phyloP scores from a whole-genome alignment of 2,797 vertebrate species.

The Phrynocephalus vlangalii region DNA sequence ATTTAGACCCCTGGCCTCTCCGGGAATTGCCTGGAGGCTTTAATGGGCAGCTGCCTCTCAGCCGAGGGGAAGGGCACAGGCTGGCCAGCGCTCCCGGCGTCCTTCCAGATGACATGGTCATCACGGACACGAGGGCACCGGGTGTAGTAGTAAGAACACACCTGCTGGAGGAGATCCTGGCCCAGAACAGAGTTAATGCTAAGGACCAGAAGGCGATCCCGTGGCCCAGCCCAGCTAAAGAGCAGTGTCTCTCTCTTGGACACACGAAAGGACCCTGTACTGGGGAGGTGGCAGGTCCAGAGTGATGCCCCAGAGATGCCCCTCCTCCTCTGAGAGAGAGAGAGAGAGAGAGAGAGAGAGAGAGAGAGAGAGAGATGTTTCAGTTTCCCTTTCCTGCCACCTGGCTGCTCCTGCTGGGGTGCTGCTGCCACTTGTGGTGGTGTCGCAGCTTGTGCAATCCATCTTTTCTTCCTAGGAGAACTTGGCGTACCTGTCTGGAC shows the following conservation, averaged over 20 bases:
- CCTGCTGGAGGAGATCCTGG: slow-evolving; percentile 25
- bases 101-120: not conserved
- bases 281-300: too few species aligned
- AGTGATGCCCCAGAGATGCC: too few species aligned
- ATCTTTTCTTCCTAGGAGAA: not conserved
- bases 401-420: too few species aligned
- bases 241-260: too few species aligned
- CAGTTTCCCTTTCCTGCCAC: not conserved
- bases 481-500: not conserved
- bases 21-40: not conserved
- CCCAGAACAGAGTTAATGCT: not conserved
- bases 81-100: not conserved
- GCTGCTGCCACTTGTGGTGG: too few species aligned
- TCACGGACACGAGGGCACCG: not conserved
- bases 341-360: too few species aligned
- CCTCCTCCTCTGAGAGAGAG: too few species aligned
- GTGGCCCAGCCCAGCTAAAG: not conserved
- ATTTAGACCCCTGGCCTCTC: not conserved
- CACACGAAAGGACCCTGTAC: not conserved
- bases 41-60: not conserved
- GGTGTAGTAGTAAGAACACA: not conserved
- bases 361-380: too few species aligned
- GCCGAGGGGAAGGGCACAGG: not conserved
- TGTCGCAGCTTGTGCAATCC: not conserved
- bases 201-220: not conserved